These are phyloP conservation scores for Sanderia malayensis DNA, from an alignment of 30 jellyfish, hydroid and myxozoan species.

Conservation along the genomic window DNA sequence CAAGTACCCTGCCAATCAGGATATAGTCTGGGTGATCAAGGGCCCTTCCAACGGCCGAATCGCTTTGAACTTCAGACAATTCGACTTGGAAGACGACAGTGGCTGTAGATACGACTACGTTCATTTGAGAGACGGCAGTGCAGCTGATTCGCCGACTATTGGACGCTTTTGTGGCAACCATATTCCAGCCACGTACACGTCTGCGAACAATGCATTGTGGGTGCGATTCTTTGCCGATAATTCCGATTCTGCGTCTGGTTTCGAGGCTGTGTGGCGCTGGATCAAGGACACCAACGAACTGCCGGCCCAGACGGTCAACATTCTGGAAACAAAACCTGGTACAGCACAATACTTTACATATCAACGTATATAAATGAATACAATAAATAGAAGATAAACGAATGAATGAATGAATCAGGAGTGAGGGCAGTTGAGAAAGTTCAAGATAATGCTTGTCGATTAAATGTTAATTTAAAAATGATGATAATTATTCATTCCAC, in stretches of 20 bases:
- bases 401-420: no score
- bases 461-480: no score
- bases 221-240: conserved; percentile 54
- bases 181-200: conserved; percentile 51
- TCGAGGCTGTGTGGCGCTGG: conserved; percentile 67
- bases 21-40: conserved; percentile 56
- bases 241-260: conserved; percentile 45
- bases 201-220: conserved; percentile 63
- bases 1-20: conserved; percentile 39
- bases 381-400: background rate
- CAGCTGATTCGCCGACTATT: conserved; percentile 37
- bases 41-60: conserved; percentile 59
- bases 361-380: background rate
- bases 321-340: conserved; percentile 35
- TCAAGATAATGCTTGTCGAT: no score
- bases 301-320: conserved; percentile 29
- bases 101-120: conserved; percentile 68
- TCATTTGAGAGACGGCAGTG: conserved; percentile 57
- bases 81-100: conserved; percentile 58
- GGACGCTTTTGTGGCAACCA: conserved; percentile 72
- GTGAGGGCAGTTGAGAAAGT: no score
- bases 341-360: background rate
- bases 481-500: no score
- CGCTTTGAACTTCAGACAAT: conserved; percentile 28
- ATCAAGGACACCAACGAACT: conserved; percentile 20